Evolutionary conservation across 2,113 vertebrate genomes (phyloP).

Genomic region (Turdus rufiventris): DNA sequence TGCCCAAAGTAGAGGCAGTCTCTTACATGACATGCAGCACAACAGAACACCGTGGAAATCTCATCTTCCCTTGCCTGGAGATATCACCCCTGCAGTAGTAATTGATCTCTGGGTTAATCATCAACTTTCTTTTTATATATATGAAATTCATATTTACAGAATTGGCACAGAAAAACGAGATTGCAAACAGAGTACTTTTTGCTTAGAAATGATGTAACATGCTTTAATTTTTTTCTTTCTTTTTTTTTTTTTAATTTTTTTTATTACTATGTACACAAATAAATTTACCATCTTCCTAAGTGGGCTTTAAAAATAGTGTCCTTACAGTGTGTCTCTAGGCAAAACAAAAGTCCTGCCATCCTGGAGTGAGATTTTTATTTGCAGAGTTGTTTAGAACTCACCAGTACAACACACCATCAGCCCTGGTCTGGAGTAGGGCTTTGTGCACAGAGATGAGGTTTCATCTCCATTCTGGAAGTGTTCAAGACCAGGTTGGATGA

Average conservation of each 20-base stretch:
- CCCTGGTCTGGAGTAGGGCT: background rate
- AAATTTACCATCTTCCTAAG: background rate
- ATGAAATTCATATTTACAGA: background rate
- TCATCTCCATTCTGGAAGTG: background rate
- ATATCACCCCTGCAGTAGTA: background rate
- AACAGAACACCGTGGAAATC: fast-evolving
- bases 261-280: fast-evolving
- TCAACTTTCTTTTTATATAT: background rate
- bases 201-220: background rate
- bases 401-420: fast-evolving
- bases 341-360: background rate
- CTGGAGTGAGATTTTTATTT: background rate
- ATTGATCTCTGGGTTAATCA: background rate
- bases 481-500: background rate
- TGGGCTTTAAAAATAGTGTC: background rate
- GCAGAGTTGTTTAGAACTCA: background rate
- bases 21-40: background rate
- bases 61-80: background rate
- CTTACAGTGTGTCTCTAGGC: fast-evolving
- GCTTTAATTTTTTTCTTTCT: background rate
- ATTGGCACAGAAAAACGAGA: background rate
- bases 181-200: background rate
- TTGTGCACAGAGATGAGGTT: background rate
- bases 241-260: background rate
- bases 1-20: background rate